Evolutionary conservation across 2,113 vertebrate genomes (phyloP), one percentile per base, ranked within the genome.

Genomic region (Halcyon malimbica): DNA sequence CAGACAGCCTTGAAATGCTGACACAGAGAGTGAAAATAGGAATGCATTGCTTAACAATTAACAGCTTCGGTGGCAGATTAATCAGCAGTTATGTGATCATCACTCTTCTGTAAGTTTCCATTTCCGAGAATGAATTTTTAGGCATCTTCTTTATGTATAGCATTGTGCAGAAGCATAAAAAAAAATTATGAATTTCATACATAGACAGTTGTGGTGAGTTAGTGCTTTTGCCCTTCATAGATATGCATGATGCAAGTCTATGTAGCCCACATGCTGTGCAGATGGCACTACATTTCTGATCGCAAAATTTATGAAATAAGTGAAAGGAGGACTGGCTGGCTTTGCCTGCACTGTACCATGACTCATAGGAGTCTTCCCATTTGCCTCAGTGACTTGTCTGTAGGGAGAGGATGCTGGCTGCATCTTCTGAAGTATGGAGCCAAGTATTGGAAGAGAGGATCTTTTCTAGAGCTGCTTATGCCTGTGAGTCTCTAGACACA

Each of bases 391-490:
- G 69, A 60, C 28, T 89, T 89, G 42, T 89, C 68, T 91, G 73
- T 60, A 78, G 81, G 48, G 86, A 92, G 80, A 63, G 39, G 44
- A 75, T 87, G 83, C 81, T 96, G 89, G 86, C 86, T 94, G 57
- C 59, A 16, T 84, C 86, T 91, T 89, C 42, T 51, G 46, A 82
- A 74, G 57, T 84, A 71, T 1, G 0, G 67, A 94, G 94, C 83
- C 92, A 95, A 92, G 74, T 85, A 33, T 11, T 93, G 80, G 74
- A 95, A 91, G 68, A 91, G 65, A 82, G 24, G 33, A 82, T 96
- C 65, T 91, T 92, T 95, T 53, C 84, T 91, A 87, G 83, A 89
- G 74, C 62, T 89, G 29, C 70, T 95, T 35, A 56, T 94, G 93
- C 79, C 64, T 81, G 48, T 74, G 60, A 87, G 64, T 91, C 84